Evolutionary conservation across 2,888 invertebrate species (phyloP), one percentile per base, ranked within the genome.

Genomic region (Darwinula stevensoni): DNA sequence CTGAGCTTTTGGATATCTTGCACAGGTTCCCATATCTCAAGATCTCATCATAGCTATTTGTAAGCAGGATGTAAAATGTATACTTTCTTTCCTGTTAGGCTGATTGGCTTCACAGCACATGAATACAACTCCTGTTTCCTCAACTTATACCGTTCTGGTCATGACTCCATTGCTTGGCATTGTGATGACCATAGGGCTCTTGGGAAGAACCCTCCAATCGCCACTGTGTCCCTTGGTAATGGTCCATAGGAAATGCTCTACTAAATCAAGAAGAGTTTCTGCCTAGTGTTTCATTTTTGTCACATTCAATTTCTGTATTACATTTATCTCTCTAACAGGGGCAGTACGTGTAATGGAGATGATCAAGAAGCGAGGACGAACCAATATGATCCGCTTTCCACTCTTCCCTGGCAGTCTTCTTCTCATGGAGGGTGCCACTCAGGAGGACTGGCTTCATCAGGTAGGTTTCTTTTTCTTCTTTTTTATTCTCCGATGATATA

Each of bases 351-450:
- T 34, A n/a, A 29, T 41, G 18, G 41, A 41, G 31, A 31, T 41
- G 33, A 34, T 35, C 31, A 31, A 37, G n/a, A 35, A 36, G 29
- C 37, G 38, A 2, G 30, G 32, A 9, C 34, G 33, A 18, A 37
- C 36, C 15, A 39, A 41, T 27, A 41, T 40, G 29, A 37, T 43
- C 17, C 42, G 42, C 16, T 41, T 57, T 17, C 54, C 53, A 12
- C 41, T 57, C 13, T 43, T 42, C 4, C 47, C 49, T 38, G 57
- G 57, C 3, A 47, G 51, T 32, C 40, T 57, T 33, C 37, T 57
- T 4, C 44, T 57, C 3, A 56, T 57, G 56, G 53, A 56, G 38
- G 57, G 56, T 3, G 45, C 47, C 12, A 48, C 48, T 16, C 57
- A 57, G 38, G 43, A 45, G 12, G 56, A 57, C 36, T 57, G 57